These are phyloP conservation scores for Sminthopsis crassicaudata DNA, from an alignment of 2,113 vertebrate genomes.

Conservation along the genomic window DNA sequence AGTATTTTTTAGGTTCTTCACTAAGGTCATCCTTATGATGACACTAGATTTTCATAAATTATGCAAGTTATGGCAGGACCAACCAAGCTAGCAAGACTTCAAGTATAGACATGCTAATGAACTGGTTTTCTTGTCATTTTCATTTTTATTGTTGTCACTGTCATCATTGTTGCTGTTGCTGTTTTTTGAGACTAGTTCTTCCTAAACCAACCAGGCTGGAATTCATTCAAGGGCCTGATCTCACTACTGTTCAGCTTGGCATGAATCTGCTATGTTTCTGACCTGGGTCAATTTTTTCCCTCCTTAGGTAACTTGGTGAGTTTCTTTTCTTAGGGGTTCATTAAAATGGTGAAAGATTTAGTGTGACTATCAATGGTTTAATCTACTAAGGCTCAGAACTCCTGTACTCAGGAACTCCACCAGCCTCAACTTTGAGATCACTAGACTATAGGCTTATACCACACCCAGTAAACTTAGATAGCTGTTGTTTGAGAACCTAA, in stretches of 20 bases:
- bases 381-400: not conserved
- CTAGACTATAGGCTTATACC: not conserved
- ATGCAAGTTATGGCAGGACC: not conserved
- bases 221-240: not conserved
- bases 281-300: not conserved
- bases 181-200: not conserved
- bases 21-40: not conserved
- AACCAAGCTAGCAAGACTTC: not conserved
- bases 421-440: not conserved
- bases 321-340: not conserved
- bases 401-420: not conserved
- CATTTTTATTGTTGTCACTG: no score
- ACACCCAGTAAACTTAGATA: not conserved
- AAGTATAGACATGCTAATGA: not conserved
- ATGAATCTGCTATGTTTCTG: not conserved
- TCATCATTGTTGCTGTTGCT: not conserved
- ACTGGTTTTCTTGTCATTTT: not conserved
- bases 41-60: not conserved
- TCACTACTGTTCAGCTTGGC: not conserved
- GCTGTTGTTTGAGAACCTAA: not conserved
- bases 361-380: not conserved
- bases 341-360: not conserved
- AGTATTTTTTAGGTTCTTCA: not conserved
- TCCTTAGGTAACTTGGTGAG: not conserved
- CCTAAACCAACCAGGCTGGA: not conserved